Conservation (phyloP, 2,888 invertebrate species). For the Hyposoter didymator region DNA sequence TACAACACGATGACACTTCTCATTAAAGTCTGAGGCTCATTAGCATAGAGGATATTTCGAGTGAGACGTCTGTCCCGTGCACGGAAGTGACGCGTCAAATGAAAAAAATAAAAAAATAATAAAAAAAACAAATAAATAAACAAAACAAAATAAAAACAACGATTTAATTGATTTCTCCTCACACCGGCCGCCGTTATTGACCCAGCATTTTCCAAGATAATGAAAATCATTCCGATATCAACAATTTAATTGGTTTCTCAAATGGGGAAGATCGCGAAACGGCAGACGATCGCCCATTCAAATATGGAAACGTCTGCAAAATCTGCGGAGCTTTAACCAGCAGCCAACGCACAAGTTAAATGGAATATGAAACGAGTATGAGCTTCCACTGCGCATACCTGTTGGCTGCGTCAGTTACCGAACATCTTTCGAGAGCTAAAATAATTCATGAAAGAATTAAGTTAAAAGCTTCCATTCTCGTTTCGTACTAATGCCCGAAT, state of each 20-base stretch:
- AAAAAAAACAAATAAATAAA: too few species aligned
- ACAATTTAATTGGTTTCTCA: neutral
- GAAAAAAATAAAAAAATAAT: neutral
- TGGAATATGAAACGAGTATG: constrained; percentile 31
- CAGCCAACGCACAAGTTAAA: constrained; percentile 22
- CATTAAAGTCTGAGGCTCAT: constrained; percentile 56
- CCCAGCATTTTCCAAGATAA: neutral
- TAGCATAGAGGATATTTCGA: constrained; percentile 39
- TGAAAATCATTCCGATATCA: neutral
- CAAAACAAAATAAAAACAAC: too few species aligned
- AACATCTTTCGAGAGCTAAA: constrained; percentile 4
- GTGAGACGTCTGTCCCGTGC: constrained; percentile 37
- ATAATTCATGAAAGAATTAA: constrained; percentile 42
- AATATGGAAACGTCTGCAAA: constrained; percentile 19
- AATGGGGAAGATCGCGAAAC: neutral
- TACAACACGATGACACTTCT: constrained; percentile 44
- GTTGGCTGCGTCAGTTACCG: constrained; percentile 17
- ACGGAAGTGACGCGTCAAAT: constrained; percentile 1
- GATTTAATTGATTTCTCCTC: neutral
- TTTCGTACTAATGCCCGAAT: constrained; percentile 32
- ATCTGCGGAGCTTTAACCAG: constrained; percentile 20
- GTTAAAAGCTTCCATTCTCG: constrained; percentile 34
- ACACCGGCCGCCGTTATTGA: neutral
- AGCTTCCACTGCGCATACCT: neutral
- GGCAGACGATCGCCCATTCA: constrained; percentile 1